Conservation (phyloP, 2,888 invertebrate genomes). For the Cheilosia grossa region DNA sequence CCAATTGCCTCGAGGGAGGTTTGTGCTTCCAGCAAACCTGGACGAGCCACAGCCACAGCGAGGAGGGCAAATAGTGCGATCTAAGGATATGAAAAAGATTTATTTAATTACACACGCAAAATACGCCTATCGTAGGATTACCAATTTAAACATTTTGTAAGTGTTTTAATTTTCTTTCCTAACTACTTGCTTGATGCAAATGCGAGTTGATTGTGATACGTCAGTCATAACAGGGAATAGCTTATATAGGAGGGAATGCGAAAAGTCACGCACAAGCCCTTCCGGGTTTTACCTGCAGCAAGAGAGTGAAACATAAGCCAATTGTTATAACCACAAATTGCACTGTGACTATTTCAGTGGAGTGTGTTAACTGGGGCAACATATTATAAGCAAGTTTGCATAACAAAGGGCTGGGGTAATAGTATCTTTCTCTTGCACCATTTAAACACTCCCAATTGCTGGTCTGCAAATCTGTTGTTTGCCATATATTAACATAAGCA, state of each 20-base stretch:
- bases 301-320: constrained; percentile 58
- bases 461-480: too few species aligned
- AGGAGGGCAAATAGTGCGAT: constrained; percentile 28
- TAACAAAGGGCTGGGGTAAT: constrained; percentile 13
- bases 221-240: not conserved
- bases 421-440: constrained; percentile 15
- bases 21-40: constrained; percentile 30
- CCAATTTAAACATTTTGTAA: constrained; percentile 48
- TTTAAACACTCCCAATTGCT: not conserved
- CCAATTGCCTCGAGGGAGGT: constrained; percentile 26
- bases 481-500: too few species aligned
- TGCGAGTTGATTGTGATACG: constrained; percentile 36
- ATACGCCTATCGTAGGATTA: not conserved
- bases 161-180: constrained; percentile 1
- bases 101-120: not conserved
- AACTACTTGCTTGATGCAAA: constrained; percentile 12
- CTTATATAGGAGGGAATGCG: constrained; percentile 41
- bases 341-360: constrained; percentile 22
- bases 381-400: not conserved
- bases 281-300: constrained; percentile 24
- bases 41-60: constrained; percentile 39
- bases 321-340: constrained; percentile 26
- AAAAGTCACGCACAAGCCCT: not conserved
- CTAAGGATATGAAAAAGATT: not conserved
- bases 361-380: not conserved